These are phyloP conservation scores for Trichonephila clavata DNA, from an alignment of 1,140 invertebrate genomes.

Conservation along the genomic window DNA sequence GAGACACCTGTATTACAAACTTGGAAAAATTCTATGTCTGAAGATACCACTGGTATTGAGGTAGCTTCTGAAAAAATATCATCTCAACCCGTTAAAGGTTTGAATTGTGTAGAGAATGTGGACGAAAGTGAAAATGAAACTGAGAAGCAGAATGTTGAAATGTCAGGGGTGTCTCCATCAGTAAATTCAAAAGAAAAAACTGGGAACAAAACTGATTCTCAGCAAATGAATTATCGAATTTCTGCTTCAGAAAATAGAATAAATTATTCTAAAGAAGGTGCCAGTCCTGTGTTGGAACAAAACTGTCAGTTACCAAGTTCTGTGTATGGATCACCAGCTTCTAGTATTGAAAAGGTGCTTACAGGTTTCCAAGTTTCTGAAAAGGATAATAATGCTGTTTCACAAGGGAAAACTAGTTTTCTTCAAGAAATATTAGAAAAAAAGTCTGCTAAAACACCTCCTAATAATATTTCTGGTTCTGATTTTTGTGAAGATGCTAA, in stretches of 20 bases:
- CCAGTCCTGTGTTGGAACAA: not conserved
- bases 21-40: too few species aligned
- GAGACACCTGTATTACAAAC: not conserved
- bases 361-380: constrained; percentile 19
- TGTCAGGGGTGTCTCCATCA: not conserved
- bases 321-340: constrained; percentile 68
- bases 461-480: not conserved
- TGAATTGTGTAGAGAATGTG: not conserved
- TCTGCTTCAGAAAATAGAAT: constrained; percentile 60
- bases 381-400: not conserved
- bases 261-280: constrained; percentile 20
- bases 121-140: not conserved
- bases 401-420: constrained; percentile 41
- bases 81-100: not conserved
- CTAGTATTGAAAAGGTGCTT: constrained; percentile 71
- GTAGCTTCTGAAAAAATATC: not conserved
- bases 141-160: constrained; percentile 23
- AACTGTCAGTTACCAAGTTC: constrained; percentile 73
- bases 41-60: not conserved
- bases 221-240: constrained; percentile 54
- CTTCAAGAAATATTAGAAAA: constrained; percentile 70
- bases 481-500: not conserved
- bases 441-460: constrained; percentile 4
- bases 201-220: constrained; percentile 25
- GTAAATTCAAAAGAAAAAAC: not conserved